Percentiles rank a stretch among this genome's conserved stretches.
phyloP scores from a whole-genome alignment of 2,797 vertebrate genomes.

The Pelochelys cantorii region DNA sequence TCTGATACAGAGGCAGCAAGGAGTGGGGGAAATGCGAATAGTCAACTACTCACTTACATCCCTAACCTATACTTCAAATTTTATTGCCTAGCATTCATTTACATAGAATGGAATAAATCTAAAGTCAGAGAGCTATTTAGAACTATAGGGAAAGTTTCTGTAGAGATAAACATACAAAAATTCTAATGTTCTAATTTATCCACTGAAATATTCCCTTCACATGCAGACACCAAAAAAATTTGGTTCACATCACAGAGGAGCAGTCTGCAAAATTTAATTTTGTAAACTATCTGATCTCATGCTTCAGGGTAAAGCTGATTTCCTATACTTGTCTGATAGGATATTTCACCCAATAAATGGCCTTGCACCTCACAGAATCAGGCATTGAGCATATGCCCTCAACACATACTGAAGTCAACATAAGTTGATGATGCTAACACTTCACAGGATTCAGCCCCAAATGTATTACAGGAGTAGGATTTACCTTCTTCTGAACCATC shows the following conservation, averaged over 20 bases:
- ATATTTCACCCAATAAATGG: not conserved
- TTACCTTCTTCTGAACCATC: not conserved
- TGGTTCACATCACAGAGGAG: not conserved
- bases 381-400: not conserved
- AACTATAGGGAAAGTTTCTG: not conserved
- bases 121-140: not conserved
- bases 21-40: no score
- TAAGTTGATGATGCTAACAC: not conserved
- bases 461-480: not conserved
- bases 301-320: not conserved
- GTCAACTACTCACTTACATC: no score
- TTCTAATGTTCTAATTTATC: not conserved
- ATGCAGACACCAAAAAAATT: not conserved
- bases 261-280: not conserved
- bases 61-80: not conserved
- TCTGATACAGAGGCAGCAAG: no score
- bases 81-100: not conserved
- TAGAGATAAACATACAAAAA: not conserved
- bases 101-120: not conserved
- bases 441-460: not conserved
- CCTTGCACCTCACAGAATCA: accelerated
- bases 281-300: not conserved
- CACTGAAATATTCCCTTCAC: not conserved
- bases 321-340: not conserved
- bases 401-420: not conserved